phyloP scores from a whole-genome alignment of 2,888 invertebrate genomes.

The Drosophila recens region DNA sequence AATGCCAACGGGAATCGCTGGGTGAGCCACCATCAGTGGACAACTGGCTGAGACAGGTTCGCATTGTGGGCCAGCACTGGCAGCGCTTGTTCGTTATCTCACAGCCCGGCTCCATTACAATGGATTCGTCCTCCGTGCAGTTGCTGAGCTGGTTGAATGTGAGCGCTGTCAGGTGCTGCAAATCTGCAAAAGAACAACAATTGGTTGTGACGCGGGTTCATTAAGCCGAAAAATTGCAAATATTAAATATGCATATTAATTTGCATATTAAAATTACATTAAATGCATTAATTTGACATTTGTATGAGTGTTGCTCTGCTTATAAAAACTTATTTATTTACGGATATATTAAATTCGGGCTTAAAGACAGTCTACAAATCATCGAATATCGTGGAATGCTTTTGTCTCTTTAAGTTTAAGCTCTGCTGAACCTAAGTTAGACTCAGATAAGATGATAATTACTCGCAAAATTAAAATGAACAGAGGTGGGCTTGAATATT shows the following conservation, averaged over 20 bases:
- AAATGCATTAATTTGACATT: constrained; percentile 27
- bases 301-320: constrained; percentile 2
- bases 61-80: constrained; percentile 85
- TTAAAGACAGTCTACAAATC: too few species aligned
- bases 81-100: constrained; percentile 85
- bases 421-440: too few species aligned
- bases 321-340: not conserved
- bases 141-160: constrained; percentile 75
- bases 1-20: constrained; percentile 84
- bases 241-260: constrained; percentile 20
- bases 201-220: constrained; percentile 18
- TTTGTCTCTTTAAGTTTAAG: too few species aligned
- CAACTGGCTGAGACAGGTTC: constrained; percentile 82
- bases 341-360: not conserved
- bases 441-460: too few species aligned
- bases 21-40: constrained; percentile 72
- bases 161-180: constrained; percentile 80
- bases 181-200: constrained; percentile 64
- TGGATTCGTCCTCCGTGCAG: constrained; percentile 84
- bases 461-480: too few species aligned
- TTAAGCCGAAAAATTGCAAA: constrained; percentile 7
- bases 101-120: constrained; percentile 84
- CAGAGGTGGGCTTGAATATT: too few species aligned
- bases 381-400: too few species aligned
- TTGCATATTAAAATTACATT: constrained; percentile 52